Evolutionary conservation across 92 coral and sea anemone species (phyloP).

Genomic region (Paragorgia papillata): DNA sequence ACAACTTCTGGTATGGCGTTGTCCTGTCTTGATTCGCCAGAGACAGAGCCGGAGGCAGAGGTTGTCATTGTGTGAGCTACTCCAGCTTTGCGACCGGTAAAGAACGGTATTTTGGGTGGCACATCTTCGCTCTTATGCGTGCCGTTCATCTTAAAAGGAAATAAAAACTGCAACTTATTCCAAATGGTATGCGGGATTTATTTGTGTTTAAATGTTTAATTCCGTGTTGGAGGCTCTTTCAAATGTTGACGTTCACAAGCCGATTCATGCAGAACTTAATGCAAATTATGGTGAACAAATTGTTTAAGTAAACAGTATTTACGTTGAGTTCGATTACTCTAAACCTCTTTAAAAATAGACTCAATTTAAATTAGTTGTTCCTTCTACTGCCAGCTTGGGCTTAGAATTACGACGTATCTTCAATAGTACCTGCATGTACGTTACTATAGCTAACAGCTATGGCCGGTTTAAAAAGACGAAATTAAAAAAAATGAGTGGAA

Average conservation of each 20-base stretch:
- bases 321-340: too few relatives aligned
- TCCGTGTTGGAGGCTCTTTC: too few relatives aligned
- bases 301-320: too few relatives aligned
- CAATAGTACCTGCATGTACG: neutral
- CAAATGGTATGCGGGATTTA: too few relatives aligned
- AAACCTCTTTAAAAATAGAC: neutral
- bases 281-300: too few relatives aligned
- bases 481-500: too few relatives aligned
- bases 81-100: slow-evolving; percentile 22
- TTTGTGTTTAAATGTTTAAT: too few relatives aligned
- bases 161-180: neutral
- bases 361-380: neutral
- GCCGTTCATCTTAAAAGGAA: slow-evolving; percentile 35
- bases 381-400: neutral
- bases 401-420: neutral
- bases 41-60: too few relatives aligned
- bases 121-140: slow-evolving; percentile 36
- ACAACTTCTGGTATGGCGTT: neutral
- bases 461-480: too few relatives aligned
- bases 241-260: too few relatives aligned
- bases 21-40: neutral
- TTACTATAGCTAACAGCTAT: too few relatives aligned
- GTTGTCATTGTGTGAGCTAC: neutral
- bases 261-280: too few relatives aligned
- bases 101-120: slow-evolving; percentile 34